Percentiles rank a stretch among this genome's conserved stretches.
Evolutionary conservation across 2,113 vertebrate genomes (phyloP).

Genomic region (Sinocyclocheilus anophthalmus): DNA sequence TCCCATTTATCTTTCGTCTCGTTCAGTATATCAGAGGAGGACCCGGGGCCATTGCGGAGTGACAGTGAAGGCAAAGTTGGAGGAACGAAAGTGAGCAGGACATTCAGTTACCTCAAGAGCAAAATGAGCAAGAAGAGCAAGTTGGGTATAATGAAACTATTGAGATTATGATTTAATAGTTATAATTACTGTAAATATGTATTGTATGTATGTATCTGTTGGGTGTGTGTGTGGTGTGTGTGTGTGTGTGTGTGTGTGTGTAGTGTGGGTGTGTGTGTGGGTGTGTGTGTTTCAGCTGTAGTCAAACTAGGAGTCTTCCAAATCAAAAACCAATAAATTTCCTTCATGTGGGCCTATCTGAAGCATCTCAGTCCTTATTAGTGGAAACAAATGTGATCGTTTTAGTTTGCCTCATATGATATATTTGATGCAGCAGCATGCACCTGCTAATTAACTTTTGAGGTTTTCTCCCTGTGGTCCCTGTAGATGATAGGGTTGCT

Average conservation of each 20-base stretch:
- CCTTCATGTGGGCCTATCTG: neutral
- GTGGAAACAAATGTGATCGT: neutral
- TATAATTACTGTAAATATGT: too few relatives aligned
- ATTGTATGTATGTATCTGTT: too few relatives aligned
- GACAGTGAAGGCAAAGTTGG: conserved; percentile 79
- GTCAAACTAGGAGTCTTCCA: neutral
- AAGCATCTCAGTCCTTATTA: neutral
- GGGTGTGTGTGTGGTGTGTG: fast-evolving
- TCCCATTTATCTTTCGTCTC: neutral
- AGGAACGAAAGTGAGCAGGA: conserved; percentile 89
- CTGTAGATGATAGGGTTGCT: neutral
- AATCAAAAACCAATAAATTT: neutral
- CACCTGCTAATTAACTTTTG: neutral
- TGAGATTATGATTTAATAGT: too few relatives aligned
- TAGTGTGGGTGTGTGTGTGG: neutral
- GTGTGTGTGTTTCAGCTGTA: neutral
- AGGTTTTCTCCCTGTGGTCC: neutral
- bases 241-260: neutral
- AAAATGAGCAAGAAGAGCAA: conserved; percentile 94
- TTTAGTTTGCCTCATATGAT: neutral
- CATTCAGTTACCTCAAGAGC: conserved; percentile 94
- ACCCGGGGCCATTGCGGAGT: conserved; percentile 76
- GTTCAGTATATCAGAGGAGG: conserved; percentile 86
- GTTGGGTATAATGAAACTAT: conserved; percentile 67
- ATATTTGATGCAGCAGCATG: conserved; percentile 1